These are phyloP conservation scores for Pseudoatta argentina DNA, from an alignment of 1,140 invertebrate species.

Conservation along the genomic window DNA sequence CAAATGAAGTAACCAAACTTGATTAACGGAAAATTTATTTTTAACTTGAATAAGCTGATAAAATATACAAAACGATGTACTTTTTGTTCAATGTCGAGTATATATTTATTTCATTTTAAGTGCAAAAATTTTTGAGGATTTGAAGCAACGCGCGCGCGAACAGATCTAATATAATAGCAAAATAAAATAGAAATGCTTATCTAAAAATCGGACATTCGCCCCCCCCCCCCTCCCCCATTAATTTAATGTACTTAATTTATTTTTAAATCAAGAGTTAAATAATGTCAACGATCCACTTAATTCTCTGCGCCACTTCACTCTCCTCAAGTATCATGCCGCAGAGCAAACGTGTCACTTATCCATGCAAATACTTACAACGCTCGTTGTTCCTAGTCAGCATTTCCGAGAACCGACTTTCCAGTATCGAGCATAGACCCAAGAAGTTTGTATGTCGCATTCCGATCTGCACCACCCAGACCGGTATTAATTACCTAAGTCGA, in stretches of 20 bases:
- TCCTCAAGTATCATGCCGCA: neutral
- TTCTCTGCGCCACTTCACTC: neutral
- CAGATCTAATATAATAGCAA: neutral
- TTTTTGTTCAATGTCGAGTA: neutral
- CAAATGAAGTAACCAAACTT: constrained; percentile 19
- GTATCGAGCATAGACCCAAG: neutral
- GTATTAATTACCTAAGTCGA: constrained; percentile 65
- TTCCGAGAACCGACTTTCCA: constrained; percentile 40
- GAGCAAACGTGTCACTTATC: constrained; percentile 2
- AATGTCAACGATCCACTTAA: neutral
- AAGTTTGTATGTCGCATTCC: constrained; percentile 60
- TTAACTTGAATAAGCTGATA: neutral
- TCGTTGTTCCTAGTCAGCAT: neutral
- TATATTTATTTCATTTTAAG: too few relatives aligned
- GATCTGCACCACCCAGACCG: constrained; percentile 60
- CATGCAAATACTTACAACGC: constrained; percentile 2
- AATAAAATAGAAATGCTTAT: neutral
- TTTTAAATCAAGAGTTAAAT: neutral
- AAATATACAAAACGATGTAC: neutral
- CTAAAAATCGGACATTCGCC: neutral
- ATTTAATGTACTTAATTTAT: neutral
- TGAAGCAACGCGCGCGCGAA: too few relatives aligned
- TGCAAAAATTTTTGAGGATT: too few relatives aligned
- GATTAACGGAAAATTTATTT: constrained; percentile 33
- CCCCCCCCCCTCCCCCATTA: too few relatives aligned